Base-by-base conservation (phyloP, 2,113 vertebrate genomes). In the Eulemur rufifrons region DNA sequence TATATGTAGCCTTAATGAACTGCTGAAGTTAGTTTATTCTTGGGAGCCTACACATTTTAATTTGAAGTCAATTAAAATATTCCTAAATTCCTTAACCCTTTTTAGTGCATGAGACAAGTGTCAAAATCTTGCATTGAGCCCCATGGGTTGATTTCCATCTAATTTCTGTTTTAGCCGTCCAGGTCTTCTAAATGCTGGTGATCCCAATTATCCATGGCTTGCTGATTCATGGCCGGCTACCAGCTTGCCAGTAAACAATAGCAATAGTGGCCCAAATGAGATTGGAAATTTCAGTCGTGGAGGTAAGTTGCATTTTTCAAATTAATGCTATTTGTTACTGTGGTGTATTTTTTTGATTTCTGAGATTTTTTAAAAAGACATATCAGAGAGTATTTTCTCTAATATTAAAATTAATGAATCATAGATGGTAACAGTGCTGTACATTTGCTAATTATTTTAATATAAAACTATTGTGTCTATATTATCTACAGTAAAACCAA, bases 161-260 rank as follows among this genome's bases (percentile, higher is more conserved):
- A 32, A 97, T 96, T 96, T 97, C 94, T 97, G 47, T 95, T 98
- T 69, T 97, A 99, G 99, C 97, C 99, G 99, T 42, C 99, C 99
- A 81, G 99, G 99, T 95, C 98, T 99, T 93, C 98, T 99, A 93
- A 99, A 99, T 96, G 98, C 99, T 80, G 98, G 99, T 94, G 99
- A 99, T 97, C 99, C 99, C 34, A 99, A 98, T 80, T 99, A 99
- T 94, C 99, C 99, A 87, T 99, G 99, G 99, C 99, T 99, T 97
- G 99, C 99, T 9, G 99, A 99, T 98, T 99, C 99, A 34, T 99
- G 99, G 99, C 99, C 99, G 66, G 99, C 99, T 77, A 99, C 99
- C 74, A 99, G 99, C 98, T 99, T 99, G 96, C 99, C 99, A 0
- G 99, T 99, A 92, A 99, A 99, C 98, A 99, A 99, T 96, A 99